Conservation (phyloP, 2,797 vertebrate genomes). For the Nasua narica region DNA sequence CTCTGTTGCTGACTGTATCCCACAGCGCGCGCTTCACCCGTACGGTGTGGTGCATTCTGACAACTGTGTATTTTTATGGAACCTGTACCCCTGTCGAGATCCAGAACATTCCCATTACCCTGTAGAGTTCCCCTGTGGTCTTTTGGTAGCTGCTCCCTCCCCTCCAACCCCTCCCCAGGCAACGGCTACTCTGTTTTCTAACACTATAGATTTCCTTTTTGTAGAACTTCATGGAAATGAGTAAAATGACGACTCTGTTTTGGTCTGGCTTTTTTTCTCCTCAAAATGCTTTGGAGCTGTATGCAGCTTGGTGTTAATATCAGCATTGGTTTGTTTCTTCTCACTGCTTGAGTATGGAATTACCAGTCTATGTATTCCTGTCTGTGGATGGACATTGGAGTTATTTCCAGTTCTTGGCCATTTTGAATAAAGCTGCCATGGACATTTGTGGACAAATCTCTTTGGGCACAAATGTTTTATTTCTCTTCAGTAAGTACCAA, state of each 20-base stretch:
- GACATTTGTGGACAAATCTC: background rate
- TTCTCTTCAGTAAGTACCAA: background rate
- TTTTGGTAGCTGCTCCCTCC: background rate
- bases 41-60: background rate
- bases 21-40: too few species aligned
- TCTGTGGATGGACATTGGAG: background rate
- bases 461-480: background rate
- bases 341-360: background rate
- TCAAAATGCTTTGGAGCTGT: background rate
- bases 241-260: background rate
- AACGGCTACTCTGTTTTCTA: background rate
- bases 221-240: background rate
- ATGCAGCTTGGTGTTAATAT: accelerated
- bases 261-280: too few species aligned
- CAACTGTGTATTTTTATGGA: background rate
- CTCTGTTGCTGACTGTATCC: background rate
- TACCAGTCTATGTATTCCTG: background rate
- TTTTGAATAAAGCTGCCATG: background rate
- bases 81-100: background rate
- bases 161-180: background rate
- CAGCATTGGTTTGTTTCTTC: background rate
- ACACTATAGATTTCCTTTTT: background rate
- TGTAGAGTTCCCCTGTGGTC: background rate
- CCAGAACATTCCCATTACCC: background rate
- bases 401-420: background rate